Conservation (phyloP, 2,797 vertebrate species). For the Tokudaia tokunoshimensis region DNA sequence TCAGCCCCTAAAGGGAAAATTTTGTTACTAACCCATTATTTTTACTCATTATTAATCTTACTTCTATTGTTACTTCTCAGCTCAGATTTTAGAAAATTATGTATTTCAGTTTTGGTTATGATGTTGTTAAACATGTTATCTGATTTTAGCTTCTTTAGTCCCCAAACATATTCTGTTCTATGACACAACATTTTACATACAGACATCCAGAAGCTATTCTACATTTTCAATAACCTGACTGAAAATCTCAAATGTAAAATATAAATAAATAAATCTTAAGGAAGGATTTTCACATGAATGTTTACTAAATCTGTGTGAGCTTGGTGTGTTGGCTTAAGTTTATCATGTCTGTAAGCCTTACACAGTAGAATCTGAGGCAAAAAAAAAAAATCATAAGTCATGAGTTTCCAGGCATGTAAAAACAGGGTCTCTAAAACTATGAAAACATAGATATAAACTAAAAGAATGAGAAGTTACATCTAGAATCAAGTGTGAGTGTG, state of each 20-base stretch:
- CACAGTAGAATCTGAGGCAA: background rate
- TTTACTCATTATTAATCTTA: too few species aligned
- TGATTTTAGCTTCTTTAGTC: too few species aligned
- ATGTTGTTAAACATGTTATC: background rate
- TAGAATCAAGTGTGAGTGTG: background rate
- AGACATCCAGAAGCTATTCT: background rate
- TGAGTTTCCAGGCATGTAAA: background rate
- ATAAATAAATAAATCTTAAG: background rate
- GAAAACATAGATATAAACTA: background rate
- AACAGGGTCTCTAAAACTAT: background rate
- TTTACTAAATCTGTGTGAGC: background rate
- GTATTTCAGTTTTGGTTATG: background rate
- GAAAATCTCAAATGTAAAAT: background rate
- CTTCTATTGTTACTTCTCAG: background rate
- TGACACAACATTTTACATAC: background rate
- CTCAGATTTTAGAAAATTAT: background rate
- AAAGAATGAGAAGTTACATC: background rate
- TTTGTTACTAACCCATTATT: background rate
- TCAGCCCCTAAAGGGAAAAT: background rate
- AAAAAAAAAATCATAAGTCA: too few species aligned
- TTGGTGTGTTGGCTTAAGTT: background rate
- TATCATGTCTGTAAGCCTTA: background rate
- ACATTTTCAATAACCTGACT: background rate
- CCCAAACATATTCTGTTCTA: too few species aligned
- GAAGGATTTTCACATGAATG: background rate